Evolutionary conservation across 1,140 invertebrate species (phyloP), one percentile per base, ranked within the genome.

Genomic region (Scaptomyza graminum): DNA sequence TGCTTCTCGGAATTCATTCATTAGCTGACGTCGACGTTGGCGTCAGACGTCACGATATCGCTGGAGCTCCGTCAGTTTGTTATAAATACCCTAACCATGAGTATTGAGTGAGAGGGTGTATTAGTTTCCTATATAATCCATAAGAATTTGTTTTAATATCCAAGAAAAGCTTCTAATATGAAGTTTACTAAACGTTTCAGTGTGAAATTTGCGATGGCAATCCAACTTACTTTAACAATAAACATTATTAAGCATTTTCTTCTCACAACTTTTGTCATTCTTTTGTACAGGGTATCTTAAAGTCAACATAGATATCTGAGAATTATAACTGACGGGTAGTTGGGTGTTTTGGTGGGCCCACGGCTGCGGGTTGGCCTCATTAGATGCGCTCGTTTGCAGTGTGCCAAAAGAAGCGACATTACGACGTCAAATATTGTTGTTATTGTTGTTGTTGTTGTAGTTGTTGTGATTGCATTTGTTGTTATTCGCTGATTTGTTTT

Each of bases 401-500:
- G 65, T 64, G 57, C 64, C 71, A 74, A 69, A 72, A 72, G 68
- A 49, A 31, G 63, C 69, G 12, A 54, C 28, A 11, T 18, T 47
- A 37, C 70, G 37, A 68, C 56, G 57, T 61, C 65, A 39, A 54
- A 39, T 44, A 37, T 55, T 54, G 43, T 65, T 65, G 52, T 43
- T 44, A 46, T 12, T 9, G 16, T 41, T 31, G 50, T 18, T n/a
- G 22, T 50, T 28, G 49, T 31, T 49, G 34, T 37, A 46, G 39
- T 12, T n/a, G 37, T 44, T 22, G 44, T 41, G 16, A 25, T 43
- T 71, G 68, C 50, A 47, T 31, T 71, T 71, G 63, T 76, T 64
- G 64, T 77, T 76, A 60, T 80, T 77, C 18, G 52, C 65, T 66
- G 52, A 76, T 79, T 80, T 74, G 77, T 74, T 82, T 82, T 80